Evolutionary conservation across 2,113 vertebrate species (phyloP), one percentile per base, ranked within the genome.

Genomic region (Acanthisitta chloris): DNA sequence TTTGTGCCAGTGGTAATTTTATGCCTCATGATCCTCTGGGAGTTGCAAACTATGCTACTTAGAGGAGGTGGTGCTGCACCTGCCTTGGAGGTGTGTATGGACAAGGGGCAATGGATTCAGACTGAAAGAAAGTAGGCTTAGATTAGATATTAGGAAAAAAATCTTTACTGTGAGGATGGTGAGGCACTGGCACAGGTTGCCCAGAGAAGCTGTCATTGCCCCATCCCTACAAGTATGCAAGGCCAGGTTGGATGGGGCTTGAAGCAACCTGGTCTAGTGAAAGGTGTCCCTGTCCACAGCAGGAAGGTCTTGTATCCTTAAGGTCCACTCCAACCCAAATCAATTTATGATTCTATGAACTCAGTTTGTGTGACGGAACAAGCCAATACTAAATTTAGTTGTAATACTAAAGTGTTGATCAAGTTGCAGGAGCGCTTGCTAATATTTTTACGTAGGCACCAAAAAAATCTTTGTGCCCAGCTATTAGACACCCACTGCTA

Each of bases 21-120:
- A 29, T 51, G 9, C n/a, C 29, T 81, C 6, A 5, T 36, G 34
- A 31, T 67, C 43, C 1, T 0, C 4, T 16, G 40, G 55, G 55
- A 74, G 31, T 38, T 10, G 24, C 17, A 55, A 55, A 69, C 15
- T 6, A 18, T 15, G 23, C 14, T 31, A 2, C 34, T 0, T 3
- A 49, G 55, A 51, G 49, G n/a, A 81, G 54, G 26, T 61, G 67
- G 13, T 48, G 24, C 28, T n/a, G 28, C 28, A 12, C 20, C 23
- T 62, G 25, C 40, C 28, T 43, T 55, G 77, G 20, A 70, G n/a
- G 5, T 29, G 21, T 46, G 52, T 54, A 54, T 62, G 28, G 15
- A 58, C 18, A 17, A 7, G 5, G 10, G 33, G 33, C 15, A 59
- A 67, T 38, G 19, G 16, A 6, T n/a, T 66, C 33, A 45, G 4